Evolutionary conservation across 2,797 vertebrate genomes (phyloP), one percentile per base, ranked within the genome.

Genomic region (Parambassis ranga): DNA sequence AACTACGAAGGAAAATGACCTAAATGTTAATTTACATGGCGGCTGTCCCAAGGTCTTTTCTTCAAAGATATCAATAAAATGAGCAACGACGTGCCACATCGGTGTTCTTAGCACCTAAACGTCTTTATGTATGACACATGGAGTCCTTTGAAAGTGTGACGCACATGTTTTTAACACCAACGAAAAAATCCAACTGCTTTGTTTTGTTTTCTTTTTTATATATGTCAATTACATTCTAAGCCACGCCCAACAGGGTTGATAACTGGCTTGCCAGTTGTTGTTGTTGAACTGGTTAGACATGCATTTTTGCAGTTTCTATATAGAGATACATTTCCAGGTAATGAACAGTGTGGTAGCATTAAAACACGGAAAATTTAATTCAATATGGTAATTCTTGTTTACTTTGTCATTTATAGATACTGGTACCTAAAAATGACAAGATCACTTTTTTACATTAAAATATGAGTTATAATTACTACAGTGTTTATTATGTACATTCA

Each of bases 231-330:
- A n/a, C n/a, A n/a, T n/a, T n/a, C n/a, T n/a, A n/a, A n/a, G n/a
- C 72, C 64, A 59, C 66, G 52, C 38, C 35, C 1, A 1, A 55
- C 42, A 41, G 63, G 61, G 68, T 32, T 23, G 41, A 70, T 52
- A 59, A 79, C 28, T 44, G 18, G 38, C 30, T 58, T 32, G 19
- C 30, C 48, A 62, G 69, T 65, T 73, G 49, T 62, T 82, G 75
- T 55, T 66, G 59, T 30, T 72, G 39, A 79, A 65, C 81, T 77
- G 75, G 83, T 82, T 78, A 53, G 26, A 4, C 42, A 2, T n/a
- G n/a, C n/a, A n/a, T 47, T 50, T 64, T n/a, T n/a, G n/a, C n/a
- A n/a, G n/a, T n/a, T n/a, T n/a, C n/a, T n/a, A 32, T 30, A 55
- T 59, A 55, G 66, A 68, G 73, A 65, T 65, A 62, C 48, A 26